These are phyloP conservation scores for Muraenolepis orangiensis DNA, from an alignment of 2,797 vertebrate species.

Conservation along the genomic window DNA sequence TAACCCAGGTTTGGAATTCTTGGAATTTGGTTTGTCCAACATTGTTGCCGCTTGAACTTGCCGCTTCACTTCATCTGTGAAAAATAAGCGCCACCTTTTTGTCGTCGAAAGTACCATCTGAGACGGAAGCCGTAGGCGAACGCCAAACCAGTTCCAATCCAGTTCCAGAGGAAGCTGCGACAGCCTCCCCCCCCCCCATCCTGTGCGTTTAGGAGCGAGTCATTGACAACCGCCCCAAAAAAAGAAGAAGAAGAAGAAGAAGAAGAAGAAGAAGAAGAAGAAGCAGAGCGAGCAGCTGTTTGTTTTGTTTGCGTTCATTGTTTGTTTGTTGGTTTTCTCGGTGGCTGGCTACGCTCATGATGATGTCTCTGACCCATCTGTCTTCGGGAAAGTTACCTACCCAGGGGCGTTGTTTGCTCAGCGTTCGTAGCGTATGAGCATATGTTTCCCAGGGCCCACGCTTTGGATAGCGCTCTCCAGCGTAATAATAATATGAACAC, in stretches of 20 bases:
- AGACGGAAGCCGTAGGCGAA: not conserved
- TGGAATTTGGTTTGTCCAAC: too few relatives aligned
- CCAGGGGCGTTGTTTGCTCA: slow-evolving; percentile 6
- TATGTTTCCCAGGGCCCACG: slow-evolving; percentile 12
- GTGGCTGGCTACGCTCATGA: slow-evolving; percentile 26
- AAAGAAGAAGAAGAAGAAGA: not conserved
- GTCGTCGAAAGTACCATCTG: not conserved
- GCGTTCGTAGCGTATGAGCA: not conserved
- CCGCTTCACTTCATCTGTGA: too few relatives aligned
- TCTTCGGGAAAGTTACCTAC: not conserved
- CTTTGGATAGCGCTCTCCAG: too few relatives aligned
- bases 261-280: not conserved
- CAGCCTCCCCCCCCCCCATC: not conserved
- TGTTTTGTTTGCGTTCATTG: too few relatives aligned
- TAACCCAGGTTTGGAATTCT: too few relatives aligned
- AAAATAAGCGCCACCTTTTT: too few relatives aligned
- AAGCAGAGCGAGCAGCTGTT: slow-evolving; percentile 27
- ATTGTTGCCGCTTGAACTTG: too few relatives aligned
- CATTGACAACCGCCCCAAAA: not conserved
- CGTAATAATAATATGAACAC: slow-evolving; percentile 22
- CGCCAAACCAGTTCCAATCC: not conserved
- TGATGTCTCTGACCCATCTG: slow-evolving; percentile 25
- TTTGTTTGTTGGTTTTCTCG: slow-evolving; percentile 29
- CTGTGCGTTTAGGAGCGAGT: not conserved
- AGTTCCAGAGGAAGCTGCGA: not conserved